Conservation (phyloP, 2,888 invertebrate species). For the Papilio elwesi region DNA sequence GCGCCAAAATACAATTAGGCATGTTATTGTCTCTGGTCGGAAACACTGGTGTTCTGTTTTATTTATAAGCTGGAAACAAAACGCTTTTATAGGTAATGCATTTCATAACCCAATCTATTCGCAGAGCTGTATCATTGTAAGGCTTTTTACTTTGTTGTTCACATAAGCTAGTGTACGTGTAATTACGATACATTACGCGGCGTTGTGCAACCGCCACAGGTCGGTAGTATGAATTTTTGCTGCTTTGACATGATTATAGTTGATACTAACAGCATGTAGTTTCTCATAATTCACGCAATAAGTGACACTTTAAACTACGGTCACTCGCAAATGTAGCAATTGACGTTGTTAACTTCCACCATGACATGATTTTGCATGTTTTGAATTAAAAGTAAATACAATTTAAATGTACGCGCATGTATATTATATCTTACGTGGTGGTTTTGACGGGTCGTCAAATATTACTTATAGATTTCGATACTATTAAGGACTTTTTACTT, state of each 20-base stretch:
- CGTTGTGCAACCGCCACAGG: conserved; percentile 31
- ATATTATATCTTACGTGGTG: background rate
- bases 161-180: conserved; percentile 22
- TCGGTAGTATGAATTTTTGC: conserved; percentile 36
- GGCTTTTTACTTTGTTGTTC: conserved; percentile 31
- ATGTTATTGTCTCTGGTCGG: too few species aligned
- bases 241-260: conserved; percentile 35
- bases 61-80: background rate
- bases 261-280: conserved; percentile 35
- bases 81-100: conserved; percentile 1
- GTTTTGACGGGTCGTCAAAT: background rate
- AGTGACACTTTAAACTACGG: conserved; percentile 39
- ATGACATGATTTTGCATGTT: conserved; percentile 32
- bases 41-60: background rate
- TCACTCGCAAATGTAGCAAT: conserved; percentile 39
- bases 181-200: conserved; percentile 23
- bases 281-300: conserved; percentile 39
- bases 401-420: conserved; percentile 1
- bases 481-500: background rate
- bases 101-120: conserved; percentile 26
- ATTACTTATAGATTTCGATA: background rate
- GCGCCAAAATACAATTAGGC: too few species aligned
- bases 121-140: conserved; percentile 28
- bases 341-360: conserved; percentile 21
- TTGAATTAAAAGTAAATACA: conserved; percentile 6